Conservation (phyloP, 2,888 invertebrate species). For the Drosophila tripunctata region DNA sequence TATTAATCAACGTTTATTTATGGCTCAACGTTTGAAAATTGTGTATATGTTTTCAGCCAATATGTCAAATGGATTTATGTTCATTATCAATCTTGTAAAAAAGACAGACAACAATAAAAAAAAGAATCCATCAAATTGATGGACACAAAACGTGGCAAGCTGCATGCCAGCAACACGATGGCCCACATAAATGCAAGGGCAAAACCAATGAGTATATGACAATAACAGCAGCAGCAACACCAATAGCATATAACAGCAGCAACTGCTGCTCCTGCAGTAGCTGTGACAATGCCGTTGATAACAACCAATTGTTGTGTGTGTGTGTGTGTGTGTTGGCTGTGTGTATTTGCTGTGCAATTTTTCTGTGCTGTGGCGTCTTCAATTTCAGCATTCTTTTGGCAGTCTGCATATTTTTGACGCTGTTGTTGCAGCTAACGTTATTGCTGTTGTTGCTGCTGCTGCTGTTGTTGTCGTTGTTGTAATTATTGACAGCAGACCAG, state of each 20-base stretch:
- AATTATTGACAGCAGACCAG: not conserved
- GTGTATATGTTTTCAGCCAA: constrained; percentile 1
- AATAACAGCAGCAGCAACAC: constrained; percentile 14
- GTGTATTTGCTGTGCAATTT: constrained; percentile 45
- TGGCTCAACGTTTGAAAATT: not conserved
- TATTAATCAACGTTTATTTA: not conserved
- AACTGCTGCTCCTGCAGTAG: constrained; percentile 46
- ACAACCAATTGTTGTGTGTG: constrained; percentile 41
- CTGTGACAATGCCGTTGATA: constrained; percentile 58
- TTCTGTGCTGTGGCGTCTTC: constrained; percentile 53
- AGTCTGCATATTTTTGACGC: constrained; percentile 67
- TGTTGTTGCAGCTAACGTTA: constrained; percentile 13
- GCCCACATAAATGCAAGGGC: constrained; percentile 33
- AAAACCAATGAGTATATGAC: constrained; percentile 40
- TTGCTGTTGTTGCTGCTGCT: constrained; percentile 18
- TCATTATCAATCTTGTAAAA: not conserved
- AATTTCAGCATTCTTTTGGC: constrained; percentile 74
- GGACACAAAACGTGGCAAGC: constrained; percentile 12
- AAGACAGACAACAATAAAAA: not conserved
- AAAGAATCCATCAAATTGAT: constrained; percentile 1
- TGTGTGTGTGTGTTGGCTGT: not conserved
- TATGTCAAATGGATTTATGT: not conserved
- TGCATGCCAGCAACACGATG: constrained; percentile 2
- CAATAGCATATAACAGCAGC: constrained; percentile 16
- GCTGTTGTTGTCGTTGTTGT: constrained; percentile 23